phyloP scores from a whole-genome alignment of 2,888 invertebrate genomes.

The Oxystoma pomonae region DNA sequence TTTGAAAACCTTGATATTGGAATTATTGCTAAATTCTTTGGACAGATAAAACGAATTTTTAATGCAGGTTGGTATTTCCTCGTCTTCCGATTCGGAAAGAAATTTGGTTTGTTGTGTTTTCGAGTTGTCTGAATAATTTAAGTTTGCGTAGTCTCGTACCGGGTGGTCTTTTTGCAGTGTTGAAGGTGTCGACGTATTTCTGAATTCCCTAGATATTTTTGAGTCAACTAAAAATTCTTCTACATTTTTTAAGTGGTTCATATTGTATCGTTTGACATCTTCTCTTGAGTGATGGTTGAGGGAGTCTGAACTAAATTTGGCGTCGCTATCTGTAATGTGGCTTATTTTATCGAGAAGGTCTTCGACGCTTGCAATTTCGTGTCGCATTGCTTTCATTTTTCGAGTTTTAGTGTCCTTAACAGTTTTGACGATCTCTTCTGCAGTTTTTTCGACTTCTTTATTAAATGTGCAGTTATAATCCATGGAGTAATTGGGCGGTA shows the following conservation, averaged over 20 bases:
- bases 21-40: neutral
- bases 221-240: neutral
- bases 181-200: neutral
- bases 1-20: neutral
- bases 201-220: neutral
- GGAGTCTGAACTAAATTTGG: neutral
- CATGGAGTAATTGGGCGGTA: neutral
- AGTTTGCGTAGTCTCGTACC: neutral
- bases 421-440: neutral
- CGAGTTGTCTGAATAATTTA: neutral
- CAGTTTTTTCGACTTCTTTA: neutral
- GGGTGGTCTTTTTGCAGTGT: neutral
- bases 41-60: neutral
- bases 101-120: neutral
- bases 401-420: neutral
- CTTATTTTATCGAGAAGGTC: neutral
- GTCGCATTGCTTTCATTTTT: neutral
- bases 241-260: neutral
- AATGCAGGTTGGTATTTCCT: neutral
- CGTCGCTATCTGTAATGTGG: neutral
- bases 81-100: neutral
- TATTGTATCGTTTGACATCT: neutral
- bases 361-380: neutral
- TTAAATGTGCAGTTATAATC: neutral
- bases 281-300: neutral